Percentiles rank a stretch among this genome's conserved stretches.
phyloP scores from a whole-genome alignment of 1,140 invertebrate genomes.

The Drosophila arawakana region DNA sequence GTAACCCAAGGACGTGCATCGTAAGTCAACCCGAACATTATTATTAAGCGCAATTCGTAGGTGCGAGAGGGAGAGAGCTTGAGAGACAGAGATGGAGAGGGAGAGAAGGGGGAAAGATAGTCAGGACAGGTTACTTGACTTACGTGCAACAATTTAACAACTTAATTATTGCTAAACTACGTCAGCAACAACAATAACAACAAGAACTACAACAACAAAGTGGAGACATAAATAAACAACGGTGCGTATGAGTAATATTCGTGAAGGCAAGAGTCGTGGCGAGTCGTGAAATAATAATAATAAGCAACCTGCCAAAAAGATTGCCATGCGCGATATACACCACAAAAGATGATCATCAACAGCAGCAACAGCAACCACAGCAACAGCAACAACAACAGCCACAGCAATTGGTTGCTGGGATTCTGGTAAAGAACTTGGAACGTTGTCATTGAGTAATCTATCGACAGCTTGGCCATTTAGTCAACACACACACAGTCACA shows the following conservation, averaged over 20 bases:
- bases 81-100: not conserved
- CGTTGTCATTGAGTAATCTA: conserved; percentile 83
- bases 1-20: conserved; percentile 83
- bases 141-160: conserved; percentile 84
- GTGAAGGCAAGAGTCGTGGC: conserved; percentile 55
- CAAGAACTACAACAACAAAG: conserved; percentile 26
- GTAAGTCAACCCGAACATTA: conserved; percentile 79
- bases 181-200: conserved; percentile 54
- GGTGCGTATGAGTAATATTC: conserved; percentile 79
- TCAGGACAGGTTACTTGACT: conserved; percentile 59
- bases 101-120: not conserved
- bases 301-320: conserved; percentile 72
- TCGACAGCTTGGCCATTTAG: conserved; percentile 77
- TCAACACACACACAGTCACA: conserved; percentile 10
- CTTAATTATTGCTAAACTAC: conserved; percentile 84
- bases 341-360: conserved; percentile 71
- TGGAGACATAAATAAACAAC: conserved; percentile 76
- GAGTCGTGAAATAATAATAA: conserved; percentile 56
- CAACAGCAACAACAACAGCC: conserved; percentile 25
- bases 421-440: conserved; percentile 20
- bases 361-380: conserved; percentile 27
- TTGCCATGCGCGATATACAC: conserved; percentile 67
- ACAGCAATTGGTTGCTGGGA: conserved; percentile 32
- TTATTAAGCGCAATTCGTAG: conserved; percentile 69
- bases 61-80: not conserved